A percentile compares a stretch with the other conserved stretches of the same genome.
These are phyloP conservation scores for Taphrorychus bicolor DNA, from an alignment of 2,888 invertebrate genomes.

Conservation along the genomic window DNA sequence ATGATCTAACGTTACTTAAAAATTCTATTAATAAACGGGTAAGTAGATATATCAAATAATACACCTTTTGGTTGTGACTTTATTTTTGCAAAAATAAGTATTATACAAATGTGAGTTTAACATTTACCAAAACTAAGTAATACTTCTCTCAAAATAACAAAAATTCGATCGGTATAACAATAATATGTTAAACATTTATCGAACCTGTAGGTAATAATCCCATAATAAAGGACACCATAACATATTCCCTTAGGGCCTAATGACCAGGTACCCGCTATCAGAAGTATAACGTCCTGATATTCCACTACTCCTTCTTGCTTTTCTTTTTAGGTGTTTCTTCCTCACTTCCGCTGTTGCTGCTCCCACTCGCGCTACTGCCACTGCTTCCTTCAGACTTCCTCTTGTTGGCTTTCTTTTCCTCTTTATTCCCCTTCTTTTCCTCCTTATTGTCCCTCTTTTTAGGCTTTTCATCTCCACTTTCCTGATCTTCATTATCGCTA, in stretches of 20 bases:
- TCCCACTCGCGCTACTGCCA: constrained; percentile 38
- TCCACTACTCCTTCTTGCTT: constrained; percentile 42
- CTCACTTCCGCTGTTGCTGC: constrained; percentile 45
- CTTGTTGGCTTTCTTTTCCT: constrained; percentile 45
- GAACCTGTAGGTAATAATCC: no score
- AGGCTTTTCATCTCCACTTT: constrained; percentile 41
- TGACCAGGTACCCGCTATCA: neutral
- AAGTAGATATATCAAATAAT: neutral
- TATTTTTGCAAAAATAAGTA: neutral
- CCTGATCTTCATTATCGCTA: constrained; percentile 40
- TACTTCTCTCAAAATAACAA: neutral
- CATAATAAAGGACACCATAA: no score
- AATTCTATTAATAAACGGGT: no score
- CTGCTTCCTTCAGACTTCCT: constrained; percentile 50
- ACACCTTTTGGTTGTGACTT: neutral
- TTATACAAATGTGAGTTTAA: neutral
- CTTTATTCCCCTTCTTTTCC: constrained; percentile 37
- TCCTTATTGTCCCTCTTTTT: constrained; percentile 33
- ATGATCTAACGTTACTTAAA: no score
- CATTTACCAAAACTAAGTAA: neutral
- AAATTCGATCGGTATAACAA: neutral
- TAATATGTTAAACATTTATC: no score
- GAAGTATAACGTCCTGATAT: neutral
- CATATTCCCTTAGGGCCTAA: no score
- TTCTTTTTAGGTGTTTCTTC: constrained; percentile 55